A percentile compares a stretch with the other conserved stretches of the same genome.
Conservation (phyloP, 2,888 invertebrate species). For the Xanthorhoe designata region DNA sequence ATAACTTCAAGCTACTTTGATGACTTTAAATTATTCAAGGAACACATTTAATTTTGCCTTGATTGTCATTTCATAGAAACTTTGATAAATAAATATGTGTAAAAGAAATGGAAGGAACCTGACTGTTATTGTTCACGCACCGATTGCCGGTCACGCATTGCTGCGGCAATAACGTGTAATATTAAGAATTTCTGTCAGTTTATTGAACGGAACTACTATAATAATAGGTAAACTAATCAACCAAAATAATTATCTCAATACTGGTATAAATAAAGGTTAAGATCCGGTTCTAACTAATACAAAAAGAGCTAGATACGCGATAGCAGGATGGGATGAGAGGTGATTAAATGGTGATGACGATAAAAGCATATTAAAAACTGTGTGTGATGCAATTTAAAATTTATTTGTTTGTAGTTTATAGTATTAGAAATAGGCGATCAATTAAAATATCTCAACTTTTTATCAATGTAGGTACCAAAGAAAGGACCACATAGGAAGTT, state of each 20-base stretch:
- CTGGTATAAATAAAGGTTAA: neutral
- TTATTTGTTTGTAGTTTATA: neutral
- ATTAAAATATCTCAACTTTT: neutral
- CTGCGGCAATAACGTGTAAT: conserved; percentile 9
- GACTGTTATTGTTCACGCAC: conserved; percentile 38
- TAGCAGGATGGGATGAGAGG: too few relatives aligned
- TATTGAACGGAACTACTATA: neutral
- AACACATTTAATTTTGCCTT: neutral
- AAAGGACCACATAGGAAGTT: conserved; percentile 20
- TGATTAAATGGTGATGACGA: too few relatives aligned
- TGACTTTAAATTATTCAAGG: neutral
- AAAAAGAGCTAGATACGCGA: neutral
- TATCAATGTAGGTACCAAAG: conserved; percentile 12
- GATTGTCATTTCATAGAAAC: neutral
- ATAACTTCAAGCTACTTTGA: neutral
- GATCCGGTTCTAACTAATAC: neutral
- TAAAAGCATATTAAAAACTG: too few relatives aligned
- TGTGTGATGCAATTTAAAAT: too few relatives aligned
- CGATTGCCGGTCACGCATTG: conserved; percentile 33
- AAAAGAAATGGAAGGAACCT: neutral
- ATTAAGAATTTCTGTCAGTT: neutral
- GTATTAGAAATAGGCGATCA: neutral
- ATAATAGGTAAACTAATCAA: neutral
- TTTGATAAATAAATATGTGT: too few relatives aligned
- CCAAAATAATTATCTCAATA: neutral